Evolutionary conservation across 2,113 vertebrate genomes (phyloP).

Genomic region (Numida meleagris): DNA sequence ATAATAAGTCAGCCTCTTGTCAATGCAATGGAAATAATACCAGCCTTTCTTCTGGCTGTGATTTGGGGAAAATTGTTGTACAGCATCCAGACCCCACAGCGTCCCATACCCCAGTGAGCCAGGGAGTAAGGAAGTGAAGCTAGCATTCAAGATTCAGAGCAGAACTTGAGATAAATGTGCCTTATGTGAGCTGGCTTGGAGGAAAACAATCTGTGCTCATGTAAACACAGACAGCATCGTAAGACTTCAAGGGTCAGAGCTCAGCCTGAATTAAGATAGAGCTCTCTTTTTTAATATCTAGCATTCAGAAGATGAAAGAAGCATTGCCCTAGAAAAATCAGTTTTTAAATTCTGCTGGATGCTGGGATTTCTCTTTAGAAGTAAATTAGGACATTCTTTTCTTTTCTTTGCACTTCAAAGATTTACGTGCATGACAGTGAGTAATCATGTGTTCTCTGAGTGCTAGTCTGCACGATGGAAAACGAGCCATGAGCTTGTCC

Average conservation of each 20-base stretch:
- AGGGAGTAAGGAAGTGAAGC: neutral
- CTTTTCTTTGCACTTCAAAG: slow-evolving; percentile 24
- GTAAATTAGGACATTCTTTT: slow-evolving; percentile 26
- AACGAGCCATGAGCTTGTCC: neutral
- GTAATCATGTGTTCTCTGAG: neutral
- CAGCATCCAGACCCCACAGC: neutral
- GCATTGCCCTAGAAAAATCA: slow-evolving; percentile 44
- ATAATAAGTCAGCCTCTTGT: neutral
- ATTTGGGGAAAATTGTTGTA: neutral
- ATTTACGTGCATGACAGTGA: slow-evolving; percentile 14
- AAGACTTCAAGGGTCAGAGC: slow-evolving; percentile 33
- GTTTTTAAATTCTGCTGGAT: slow-evolving; percentile 20
- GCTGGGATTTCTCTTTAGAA: slow-evolving; percentile 4
- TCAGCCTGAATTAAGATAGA: slow-evolving; percentile 36
- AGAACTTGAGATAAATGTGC: neutral
- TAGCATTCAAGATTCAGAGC: neutral
- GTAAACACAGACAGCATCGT: neutral
- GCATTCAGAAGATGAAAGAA: slow-evolving; percentile 28
- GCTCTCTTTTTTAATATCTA: slow-evolving; percentile 38
- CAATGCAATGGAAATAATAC: slow-evolving; percentile 3
- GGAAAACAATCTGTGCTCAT: neutral
- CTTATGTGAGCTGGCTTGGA: neutral
- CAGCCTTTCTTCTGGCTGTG: neutral
- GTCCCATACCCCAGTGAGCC: neutral
- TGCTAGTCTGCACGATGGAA: neutral